Evolutionary conservation across 2,113 vertebrate genomes (phyloP).

Genomic region (Phaethon lepturus): DNA sequence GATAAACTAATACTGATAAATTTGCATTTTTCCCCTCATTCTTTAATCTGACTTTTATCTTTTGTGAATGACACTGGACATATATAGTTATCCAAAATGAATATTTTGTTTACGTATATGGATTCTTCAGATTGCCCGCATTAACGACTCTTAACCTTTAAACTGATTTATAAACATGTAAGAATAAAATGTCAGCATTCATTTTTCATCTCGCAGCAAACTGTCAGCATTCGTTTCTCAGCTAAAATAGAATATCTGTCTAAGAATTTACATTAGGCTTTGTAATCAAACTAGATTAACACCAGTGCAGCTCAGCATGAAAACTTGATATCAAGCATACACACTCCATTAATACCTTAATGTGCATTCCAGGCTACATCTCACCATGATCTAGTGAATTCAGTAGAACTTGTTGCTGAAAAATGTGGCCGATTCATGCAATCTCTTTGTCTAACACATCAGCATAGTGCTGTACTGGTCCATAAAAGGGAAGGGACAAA

Average conservation of each 20-base stretch:
- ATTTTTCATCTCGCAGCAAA: slow-evolving; percentile 72
- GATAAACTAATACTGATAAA: slow-evolving; percentile 54
- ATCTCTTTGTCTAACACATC: background rate
- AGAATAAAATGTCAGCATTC: slow-evolving; percentile 75
- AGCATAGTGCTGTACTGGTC: background rate
- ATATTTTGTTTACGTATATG: slow-evolving; percentile 69
- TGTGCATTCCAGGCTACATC: slow-evolving; percentile 51
- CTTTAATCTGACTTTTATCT: slow-evolving; percentile 63
- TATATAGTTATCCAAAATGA: slow-evolving; percentile 65
- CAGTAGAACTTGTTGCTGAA: slow-evolving; percentile 47
- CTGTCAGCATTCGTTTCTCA: slow-evolving; percentile 74
- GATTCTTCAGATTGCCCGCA: slow-evolving; percentile 56
- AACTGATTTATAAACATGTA: slow-evolving; percentile 75
- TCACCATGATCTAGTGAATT: slow-evolving; percentile 43
- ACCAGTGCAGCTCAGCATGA: slow-evolving; percentile 55
- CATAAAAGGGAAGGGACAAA: slow-evolving; percentile 7
- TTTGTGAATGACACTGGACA: slow-evolving; percentile 45
- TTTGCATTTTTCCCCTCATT: slow-evolving; percentile 35
- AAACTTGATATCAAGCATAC: slow-evolving; percentile 55
- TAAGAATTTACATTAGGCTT: slow-evolving; percentile 67
- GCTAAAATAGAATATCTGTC: slow-evolving; percentile 69
- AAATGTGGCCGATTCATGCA: slow-evolving; percentile 14
- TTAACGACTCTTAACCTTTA: slow-evolving; percentile 73
- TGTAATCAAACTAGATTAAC: slow-evolving; percentile 71
- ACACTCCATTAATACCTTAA: slow-evolving; percentile 65